These are phyloP conservation scores for Phataginus tetradactyla DNA, from an alignment of 2,797 vertebrate species.

Conservation along the genomic window DNA sequence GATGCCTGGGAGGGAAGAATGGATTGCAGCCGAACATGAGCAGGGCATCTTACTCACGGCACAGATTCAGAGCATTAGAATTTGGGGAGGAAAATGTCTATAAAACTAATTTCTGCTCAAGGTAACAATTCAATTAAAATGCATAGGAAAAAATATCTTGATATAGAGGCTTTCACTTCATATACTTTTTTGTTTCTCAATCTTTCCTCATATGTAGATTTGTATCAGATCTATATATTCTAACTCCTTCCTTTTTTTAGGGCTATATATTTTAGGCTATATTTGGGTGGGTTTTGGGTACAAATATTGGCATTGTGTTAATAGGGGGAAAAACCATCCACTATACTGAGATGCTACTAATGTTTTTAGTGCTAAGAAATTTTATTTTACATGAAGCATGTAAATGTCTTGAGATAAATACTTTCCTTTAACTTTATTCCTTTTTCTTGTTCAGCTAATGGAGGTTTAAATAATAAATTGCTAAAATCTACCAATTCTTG, in stretches of 20 bases:
- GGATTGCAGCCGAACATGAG: not conserved
- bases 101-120: not conserved
- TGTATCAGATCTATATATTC: not conserved
- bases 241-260: constrained; percentile 1
- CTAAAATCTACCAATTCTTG: constrained; percentile 22
- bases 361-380: constrained; percentile 40
- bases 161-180: constrained; percentile 33
- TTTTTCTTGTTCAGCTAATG: constrained; percentile 49
- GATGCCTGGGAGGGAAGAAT: not conserved
- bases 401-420: constrained; percentile 35
- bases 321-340: not conserved
- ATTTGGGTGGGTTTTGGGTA: not conserved
- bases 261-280: not conserved
- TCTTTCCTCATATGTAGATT: not conserved
- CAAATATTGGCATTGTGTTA: constrained; percentile 32
- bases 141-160: constrained; percentile 23
- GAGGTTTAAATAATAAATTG: constrained; percentile 45
- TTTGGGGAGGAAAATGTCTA: not conserved
- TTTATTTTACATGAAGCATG: constrained; percentile 62
- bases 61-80: constrained; percentile 21
- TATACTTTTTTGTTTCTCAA: constrained; percentile 39
- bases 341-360: not conserved
- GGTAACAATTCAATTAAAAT: constrained; percentile 50
- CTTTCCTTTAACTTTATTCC: constrained; percentile 35
- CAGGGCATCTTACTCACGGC: not conserved